Conservation (phyloP, 2,113 vertebrate genomes). For the Rattus rattus region DNA sequence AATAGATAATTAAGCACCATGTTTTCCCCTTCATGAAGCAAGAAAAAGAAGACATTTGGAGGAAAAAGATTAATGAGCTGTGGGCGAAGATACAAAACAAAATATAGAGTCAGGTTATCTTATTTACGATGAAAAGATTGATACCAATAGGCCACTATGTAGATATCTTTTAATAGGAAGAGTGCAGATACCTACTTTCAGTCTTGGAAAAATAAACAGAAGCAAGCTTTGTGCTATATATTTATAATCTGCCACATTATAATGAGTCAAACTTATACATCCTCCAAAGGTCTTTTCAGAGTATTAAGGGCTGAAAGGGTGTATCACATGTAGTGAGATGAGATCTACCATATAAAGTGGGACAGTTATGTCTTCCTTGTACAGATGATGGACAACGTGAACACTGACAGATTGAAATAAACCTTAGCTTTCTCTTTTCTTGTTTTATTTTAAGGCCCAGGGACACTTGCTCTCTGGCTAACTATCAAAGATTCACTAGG, state of each 20-base stretch:
- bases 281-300: not conserved
- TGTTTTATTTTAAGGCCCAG: not conserved
- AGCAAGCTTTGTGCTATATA: not conserved
- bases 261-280: not conserved
- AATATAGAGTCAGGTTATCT: not conserved
- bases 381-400: not conserved
- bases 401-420: not conserved
- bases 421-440: not conserved
- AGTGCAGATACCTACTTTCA: not conserved
- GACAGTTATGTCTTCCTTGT: too few relatives aligned
- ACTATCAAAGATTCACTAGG: not conserved
- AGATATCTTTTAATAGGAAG: not conserved
- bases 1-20: not conserved
- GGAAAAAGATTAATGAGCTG: not conserved
- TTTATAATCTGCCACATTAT: not conserved
- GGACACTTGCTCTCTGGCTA: not conserved
- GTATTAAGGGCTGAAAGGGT: not conserved
- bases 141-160: not conserved
- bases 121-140: not conserved
- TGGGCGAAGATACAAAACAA: not conserved
- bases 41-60: not conserved
- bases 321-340: not conserved
- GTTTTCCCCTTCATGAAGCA: not conserved
- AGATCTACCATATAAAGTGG: not conserved
- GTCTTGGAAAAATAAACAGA: not conserved